These are phyloP conservation scores for Chlorocebus sabaeus DNA, from an alignment of 2,113 vertebrate genomes.

Conservation along the genomic window DNA sequence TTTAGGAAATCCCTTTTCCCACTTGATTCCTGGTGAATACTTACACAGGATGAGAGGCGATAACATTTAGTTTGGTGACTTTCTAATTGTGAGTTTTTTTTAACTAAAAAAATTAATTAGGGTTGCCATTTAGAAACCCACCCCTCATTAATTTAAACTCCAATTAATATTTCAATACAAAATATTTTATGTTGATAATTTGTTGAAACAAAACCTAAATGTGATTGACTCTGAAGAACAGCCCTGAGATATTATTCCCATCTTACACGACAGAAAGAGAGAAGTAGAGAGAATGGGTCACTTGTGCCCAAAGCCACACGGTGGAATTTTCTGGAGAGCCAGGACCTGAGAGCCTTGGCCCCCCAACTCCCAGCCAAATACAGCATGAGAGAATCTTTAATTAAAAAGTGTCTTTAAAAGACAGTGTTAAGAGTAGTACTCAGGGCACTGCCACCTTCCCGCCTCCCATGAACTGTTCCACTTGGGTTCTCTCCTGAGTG, in stretches of 20 bases:
- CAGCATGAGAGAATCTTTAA: background rate
- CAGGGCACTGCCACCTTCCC: too few species aligned
- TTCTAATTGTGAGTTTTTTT: background rate
- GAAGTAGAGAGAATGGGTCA: background rate
- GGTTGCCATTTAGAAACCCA: background rate
- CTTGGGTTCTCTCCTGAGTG: too few species aligned
- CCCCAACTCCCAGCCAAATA: background rate
- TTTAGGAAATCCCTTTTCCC: background rate
- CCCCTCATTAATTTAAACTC: background rate
- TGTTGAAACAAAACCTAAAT: background rate
- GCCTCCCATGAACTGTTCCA: accelerated
- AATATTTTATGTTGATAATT: background rate
- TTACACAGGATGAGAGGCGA: background rate
- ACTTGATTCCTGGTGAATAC: background rate
- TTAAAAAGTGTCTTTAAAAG: background rate
- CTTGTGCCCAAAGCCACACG: too few species aligned
- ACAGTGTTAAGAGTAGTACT: background rate
- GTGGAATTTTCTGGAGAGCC: background rate
- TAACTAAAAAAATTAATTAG: background rate
- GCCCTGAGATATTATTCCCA: background rate
- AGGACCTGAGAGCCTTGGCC: too few species aligned
- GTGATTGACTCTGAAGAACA: background rate
- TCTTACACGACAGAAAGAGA: background rate
- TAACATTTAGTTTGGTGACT: background rate
- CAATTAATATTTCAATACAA: background rate